Evolutionary conservation across 2,888 invertebrate species (phyloP).

Genomic region (Oxycera nigricornis): DNA sequence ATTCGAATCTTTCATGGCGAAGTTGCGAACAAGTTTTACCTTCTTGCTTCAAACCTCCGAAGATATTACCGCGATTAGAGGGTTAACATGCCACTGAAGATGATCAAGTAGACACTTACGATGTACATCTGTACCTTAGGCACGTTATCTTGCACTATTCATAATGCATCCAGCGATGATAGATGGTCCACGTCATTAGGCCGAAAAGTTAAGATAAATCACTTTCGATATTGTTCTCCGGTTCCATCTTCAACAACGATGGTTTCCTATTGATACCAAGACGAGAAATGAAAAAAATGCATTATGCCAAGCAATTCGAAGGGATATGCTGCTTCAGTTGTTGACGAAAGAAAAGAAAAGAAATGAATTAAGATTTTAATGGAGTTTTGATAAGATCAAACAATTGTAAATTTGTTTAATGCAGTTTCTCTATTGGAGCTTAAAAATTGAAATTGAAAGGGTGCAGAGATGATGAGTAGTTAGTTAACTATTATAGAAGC

Average conservation of each 20-base stretch:
- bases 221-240: constrained; percentile 36
- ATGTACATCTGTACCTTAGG: constrained; percentile 4
- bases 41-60: no score
- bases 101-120: constrained; percentile 17
- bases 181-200: constrained; percentile 33
- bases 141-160: constrained; percentile 18
- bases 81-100: neutral
- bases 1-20: no score
- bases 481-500: no score
- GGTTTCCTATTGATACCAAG: constrained; percentile 30
- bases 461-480: no score
- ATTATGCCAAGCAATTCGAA: neutral
- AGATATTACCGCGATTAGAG: neutral
- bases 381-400: constrained; percentile 33
- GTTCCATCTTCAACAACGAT: constrained; percentile 26
- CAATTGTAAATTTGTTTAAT: constrained; percentile 21
- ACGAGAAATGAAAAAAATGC: neutral
- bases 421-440: neutral
- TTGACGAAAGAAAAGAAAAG: constrained; percentile 9
- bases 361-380: constrained; percentile 30
- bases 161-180: constrained; percentile 37
- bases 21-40: no score
- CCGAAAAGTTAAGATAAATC: constrained; percentile 40
- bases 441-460: constrained; percentile 1
- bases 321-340: neutral